Evolutionary conservation across 1,140 invertebrate genomes (phyloP).

Genomic region (Pectinophora gossypiella): DNA sequence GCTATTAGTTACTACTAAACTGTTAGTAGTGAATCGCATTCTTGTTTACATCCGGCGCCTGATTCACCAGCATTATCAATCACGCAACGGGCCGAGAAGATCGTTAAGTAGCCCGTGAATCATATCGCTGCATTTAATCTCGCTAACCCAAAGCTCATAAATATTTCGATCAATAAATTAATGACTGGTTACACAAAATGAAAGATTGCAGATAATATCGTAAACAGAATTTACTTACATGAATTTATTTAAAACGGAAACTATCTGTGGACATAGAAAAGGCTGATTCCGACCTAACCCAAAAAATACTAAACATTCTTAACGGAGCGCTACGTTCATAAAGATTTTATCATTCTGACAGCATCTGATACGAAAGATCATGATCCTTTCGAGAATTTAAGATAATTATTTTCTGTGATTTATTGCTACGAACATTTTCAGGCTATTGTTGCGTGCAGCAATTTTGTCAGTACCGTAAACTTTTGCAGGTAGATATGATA

Average conservation of each 20-base stretch:
- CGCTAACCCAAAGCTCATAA: constrained; percentile 28
- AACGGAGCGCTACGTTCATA: constrained; percentile 11
- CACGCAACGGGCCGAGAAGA: constrained; percentile 21
- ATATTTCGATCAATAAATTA: constrained; percentile 38
- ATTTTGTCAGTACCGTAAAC: too few relatives aligned
- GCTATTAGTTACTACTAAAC: too few relatives aligned
- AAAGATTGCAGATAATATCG: constrained; percentile 9
- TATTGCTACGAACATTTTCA: background rate
- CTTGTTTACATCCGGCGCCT: background rate
- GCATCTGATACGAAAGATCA: constrained; percentile 24
- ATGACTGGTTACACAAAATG: constrained; percentile 25
- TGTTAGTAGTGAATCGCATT: too few relatives aligned
- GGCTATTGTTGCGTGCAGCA: background rate
- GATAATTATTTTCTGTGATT: constrained; percentile 7
- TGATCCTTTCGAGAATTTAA: constrained; percentile 20
- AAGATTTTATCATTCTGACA: constrained; percentile 26
- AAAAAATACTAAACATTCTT: constrained; percentile 13
- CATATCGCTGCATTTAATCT: constrained; percentile 32
- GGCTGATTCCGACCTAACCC: background rate
- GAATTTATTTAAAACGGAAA: background rate
- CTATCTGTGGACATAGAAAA: too few relatives aligned
- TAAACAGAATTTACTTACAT: background rate
- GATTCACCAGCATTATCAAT: constrained; percentile 26
- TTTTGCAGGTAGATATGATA: too few relatives aligned
- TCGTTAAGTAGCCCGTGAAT: constrained; percentile 32